These are phyloP conservation scores for Popillia japonica DNA, from an alignment of 1,140 invertebrate species.

Conservation along the genomic window DNA sequence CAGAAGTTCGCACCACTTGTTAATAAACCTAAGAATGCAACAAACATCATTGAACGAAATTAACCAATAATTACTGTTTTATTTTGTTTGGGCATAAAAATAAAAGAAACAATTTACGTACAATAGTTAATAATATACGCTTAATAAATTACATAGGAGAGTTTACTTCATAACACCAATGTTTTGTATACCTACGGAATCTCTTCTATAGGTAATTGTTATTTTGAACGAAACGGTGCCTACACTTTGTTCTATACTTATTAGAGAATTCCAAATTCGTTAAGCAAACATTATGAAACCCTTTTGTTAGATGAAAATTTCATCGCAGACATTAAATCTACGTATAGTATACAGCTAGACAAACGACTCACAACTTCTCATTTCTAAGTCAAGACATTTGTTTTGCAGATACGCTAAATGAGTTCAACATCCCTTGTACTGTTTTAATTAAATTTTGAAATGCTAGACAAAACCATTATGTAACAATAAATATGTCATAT, in stretches of 20 bases:
- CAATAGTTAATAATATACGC: too few species aligned
- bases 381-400: neutral
- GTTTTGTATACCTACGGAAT: neutral
- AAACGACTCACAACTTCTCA: neutral
- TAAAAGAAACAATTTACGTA: too few species aligned
- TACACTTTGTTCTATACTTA: neutral
- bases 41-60: too few species aligned
- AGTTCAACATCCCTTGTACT: neutral
- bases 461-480: neutral
- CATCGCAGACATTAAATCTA: neutral
- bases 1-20: too few species aligned
- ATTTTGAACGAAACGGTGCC: neutral
- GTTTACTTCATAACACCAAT: neutral
- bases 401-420: constrained; percentile 4
- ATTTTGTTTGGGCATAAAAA: too few species aligned
- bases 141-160: neutral
- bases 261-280: neutral
- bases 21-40: too few species aligned
- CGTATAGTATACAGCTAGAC: neutral
- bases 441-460: constrained; percentile 20
- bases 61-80: too few species aligned
- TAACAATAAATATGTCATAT: neutral
- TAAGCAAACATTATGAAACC: constrained; percentile 1
- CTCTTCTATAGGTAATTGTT: neutral
- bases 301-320: neutral